Conservation (phyloP, 2,888 invertebrate species). For the Galeopsomyia nigrocyanea region DNA sequence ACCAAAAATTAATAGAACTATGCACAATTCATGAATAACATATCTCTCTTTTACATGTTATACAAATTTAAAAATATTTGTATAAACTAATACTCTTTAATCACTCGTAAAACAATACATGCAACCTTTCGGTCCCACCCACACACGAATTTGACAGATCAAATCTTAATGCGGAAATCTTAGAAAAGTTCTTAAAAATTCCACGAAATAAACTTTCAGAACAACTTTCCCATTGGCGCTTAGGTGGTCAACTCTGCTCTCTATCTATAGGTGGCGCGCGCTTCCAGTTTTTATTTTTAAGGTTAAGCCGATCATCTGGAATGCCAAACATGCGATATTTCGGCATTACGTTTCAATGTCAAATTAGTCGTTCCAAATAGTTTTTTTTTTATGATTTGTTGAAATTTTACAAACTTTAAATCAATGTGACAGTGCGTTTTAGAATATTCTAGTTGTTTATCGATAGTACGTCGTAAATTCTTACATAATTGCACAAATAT, state of each 20-base stretch:
- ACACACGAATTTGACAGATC: conserved; percentile 10
- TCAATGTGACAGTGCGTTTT: no score
- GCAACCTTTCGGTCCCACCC: conserved; percentile 13
- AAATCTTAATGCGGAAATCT: conserved; percentile 12
- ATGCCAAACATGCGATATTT: no score
- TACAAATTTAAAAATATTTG: conserved; percentile 17
- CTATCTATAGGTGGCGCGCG: neutral
- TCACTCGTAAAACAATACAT: neutral
- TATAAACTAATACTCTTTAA: neutral
- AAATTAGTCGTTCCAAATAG: no score
- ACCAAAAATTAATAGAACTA: conserved; percentile 6
- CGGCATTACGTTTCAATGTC: no score
- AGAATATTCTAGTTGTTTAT: no score
- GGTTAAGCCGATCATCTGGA: no score
- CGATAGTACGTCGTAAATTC: neutral
- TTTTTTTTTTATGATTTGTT: no score
- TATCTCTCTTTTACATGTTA: neutral
- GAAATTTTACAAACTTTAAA: no score
- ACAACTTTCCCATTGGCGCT: neutral
- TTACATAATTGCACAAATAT: conserved; percentile 8
- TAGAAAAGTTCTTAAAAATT: conserved; percentile 17
- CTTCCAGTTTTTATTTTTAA: no score
- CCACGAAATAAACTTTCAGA: conserved; percentile 25
- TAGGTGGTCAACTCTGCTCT: neutral
- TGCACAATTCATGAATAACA: conserved; percentile 11